phyloP scores from a whole-genome alignment of 2,797 vertebrate genomes.

The Mycteria americana region DNA sequence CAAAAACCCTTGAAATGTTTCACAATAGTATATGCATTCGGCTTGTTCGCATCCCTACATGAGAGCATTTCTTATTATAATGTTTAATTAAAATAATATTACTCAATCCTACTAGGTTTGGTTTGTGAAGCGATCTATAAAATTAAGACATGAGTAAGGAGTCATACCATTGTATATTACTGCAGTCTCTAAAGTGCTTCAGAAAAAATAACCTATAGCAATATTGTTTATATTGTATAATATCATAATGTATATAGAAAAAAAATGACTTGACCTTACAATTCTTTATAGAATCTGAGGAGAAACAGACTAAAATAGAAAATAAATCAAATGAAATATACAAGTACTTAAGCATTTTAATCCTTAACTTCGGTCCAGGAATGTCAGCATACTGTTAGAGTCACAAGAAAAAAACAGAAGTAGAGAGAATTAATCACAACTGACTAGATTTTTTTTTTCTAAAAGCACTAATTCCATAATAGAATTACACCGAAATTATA shows the following conservation, averaged over 20 bases:
- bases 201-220: not conserved
- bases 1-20: not conserved
- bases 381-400: not conserved
- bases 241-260: not conserved
- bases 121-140: not conserved
- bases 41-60: not conserved
- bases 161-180: not conserved
- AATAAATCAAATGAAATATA: not conserved
- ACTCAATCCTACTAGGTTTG: not conserved
- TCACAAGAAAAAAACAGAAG: not conserved
- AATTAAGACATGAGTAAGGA: not conserved
- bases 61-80: not conserved
- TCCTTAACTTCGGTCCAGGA: not conserved
- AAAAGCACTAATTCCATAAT: not conserved
- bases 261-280: not conserved
- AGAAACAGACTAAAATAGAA: not conserved
- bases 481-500: not conserved
- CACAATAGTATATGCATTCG: not conserved
- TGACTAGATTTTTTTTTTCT: not conserved
- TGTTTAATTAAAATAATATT: not conserved
- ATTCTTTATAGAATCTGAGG: not conserved
- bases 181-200: not conserved
- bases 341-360: not conserved
- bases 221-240: not conserved
- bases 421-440: not conserved